phyloP scores from a whole-genome alignment of 30 jellyfish, hydroid and myxozoan genomes.

The Catostylus mosaicus region DNA sequence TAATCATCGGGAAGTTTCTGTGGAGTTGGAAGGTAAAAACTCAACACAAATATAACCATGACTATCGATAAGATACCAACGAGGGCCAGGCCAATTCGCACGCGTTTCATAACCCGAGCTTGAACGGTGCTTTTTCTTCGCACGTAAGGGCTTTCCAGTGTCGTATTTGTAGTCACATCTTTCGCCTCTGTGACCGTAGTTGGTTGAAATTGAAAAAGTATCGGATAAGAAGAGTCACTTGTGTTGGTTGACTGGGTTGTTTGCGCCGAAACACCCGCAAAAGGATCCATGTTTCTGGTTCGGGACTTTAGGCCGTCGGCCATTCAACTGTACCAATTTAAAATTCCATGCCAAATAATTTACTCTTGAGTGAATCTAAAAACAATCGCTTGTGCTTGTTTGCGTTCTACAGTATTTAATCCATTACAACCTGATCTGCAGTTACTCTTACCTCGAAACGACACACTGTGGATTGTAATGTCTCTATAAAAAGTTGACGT shows the following conservation, averaged over 20 bases:
- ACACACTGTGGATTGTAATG: neutral
- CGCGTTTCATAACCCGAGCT: slow-evolving; percentile 55
- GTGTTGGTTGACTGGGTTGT: slow-evolving; percentile 56
- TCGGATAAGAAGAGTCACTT: slow-evolving; percentile 62
- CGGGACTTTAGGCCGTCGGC: neutral
- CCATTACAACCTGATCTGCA: too few species aligned
- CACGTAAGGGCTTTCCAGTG: slow-evolving; percentile 41
- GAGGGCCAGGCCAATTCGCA: slow-evolving; percentile 83
- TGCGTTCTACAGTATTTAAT: too few species aligned
- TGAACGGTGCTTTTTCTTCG: slow-evolving; percentile 46
- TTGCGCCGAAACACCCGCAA: slow-evolving; percentile 29
- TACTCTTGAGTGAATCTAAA: neutral
- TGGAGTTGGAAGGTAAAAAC: slow-evolving; percentile 84
- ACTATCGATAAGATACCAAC: slow-evolving; percentile 86
- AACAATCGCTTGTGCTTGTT: neutral
- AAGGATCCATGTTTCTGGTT: slow-evolving; percentile 18
- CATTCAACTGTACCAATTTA: neutral
- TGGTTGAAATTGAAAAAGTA: slow-evolving; percentile 55
- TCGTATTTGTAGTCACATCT: slow-evolving; percentile 23
- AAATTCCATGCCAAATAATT: neutral
- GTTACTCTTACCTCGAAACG: neutral
- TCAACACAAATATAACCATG: slow-evolving; percentile 88
- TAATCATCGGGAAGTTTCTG: slow-evolving; percentile 2
- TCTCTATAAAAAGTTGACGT: neutral
- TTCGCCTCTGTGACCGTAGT: slow-evolving; percentile 7